These are phyloP conservation scores for Ara ararauna DNA, from an alignment of 2,797 vertebrate species.

Conservation along the genomic window DNA sequence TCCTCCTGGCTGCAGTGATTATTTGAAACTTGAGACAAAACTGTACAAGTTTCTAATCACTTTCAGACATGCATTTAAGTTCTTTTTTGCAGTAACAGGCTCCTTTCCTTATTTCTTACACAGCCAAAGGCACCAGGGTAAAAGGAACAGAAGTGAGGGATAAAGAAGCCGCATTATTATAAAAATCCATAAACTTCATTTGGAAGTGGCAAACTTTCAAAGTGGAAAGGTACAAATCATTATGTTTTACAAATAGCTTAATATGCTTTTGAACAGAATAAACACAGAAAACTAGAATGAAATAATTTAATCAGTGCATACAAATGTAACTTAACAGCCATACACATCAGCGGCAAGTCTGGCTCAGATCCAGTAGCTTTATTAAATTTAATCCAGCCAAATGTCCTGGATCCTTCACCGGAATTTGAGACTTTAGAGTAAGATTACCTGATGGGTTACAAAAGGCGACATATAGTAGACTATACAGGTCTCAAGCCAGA, in stretches of 20 bases:
- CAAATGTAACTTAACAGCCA: background rate
- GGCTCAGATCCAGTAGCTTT: background rate
- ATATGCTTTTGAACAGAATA: background rate
- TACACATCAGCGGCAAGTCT: background rate
- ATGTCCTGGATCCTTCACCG: background rate
- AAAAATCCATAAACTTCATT: background rate
- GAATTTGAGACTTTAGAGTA: background rate
- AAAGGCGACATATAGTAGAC: background rate
- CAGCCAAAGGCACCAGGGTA: background rate
- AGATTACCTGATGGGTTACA: background rate
- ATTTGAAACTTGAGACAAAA: conserved; percentile 21
- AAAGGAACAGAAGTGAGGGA: background rate
- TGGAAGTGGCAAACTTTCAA: background rate
- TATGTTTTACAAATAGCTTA: background rate
- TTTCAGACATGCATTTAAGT: background rate
- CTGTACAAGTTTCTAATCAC: background rate
- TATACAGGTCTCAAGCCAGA: background rate
- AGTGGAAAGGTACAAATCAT: background rate
- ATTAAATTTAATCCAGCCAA: background rate
- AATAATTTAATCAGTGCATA: background rate
- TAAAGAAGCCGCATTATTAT: background rate
- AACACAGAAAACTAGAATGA: background rate
- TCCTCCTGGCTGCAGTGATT: background rate
- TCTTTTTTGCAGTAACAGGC: background rate
- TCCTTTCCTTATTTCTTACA: background rate